These are phyloP conservation scores for Zaprionus lineosus DNA, from an alignment of 2,888 invertebrate species.

Conservation along the genomic window DNA sequence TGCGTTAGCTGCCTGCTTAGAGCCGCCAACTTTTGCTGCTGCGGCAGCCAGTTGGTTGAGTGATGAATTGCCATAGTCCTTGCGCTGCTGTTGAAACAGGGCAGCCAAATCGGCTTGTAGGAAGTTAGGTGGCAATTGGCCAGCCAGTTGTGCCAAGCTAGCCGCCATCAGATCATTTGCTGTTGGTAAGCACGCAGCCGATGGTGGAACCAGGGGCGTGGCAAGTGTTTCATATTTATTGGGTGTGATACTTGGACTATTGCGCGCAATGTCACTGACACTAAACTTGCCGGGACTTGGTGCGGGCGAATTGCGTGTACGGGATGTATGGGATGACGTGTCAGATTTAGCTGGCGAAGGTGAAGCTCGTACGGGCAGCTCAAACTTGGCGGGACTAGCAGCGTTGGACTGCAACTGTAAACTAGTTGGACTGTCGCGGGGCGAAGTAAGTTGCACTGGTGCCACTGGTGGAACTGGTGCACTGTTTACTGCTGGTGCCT, in stretches of 20 bases:
- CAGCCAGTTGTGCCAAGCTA: constrained; percentile 81
- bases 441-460: constrained; percentile 66
- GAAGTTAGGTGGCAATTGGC: constrained; percentile 81
- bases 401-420: constrained; percentile 82
- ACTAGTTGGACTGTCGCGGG: constrained; percentile 82
- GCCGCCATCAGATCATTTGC: constrained; percentile 82
- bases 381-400: constrained; percentile 83
- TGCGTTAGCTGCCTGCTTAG: constrained; percentile 53
- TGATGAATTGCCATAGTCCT: constrained; percentile 81
- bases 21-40: constrained; percentile 80
- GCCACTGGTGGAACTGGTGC: constrained; percentile 14
- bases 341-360: constrained; percentile 86
- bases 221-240: constrained; percentile 78
- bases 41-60: constrained; percentile 81
- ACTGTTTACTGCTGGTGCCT: constrained; percentile 20
- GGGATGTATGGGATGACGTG: constrained; percentile 84
- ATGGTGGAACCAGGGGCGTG: constrained; percentile 56
- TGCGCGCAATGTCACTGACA: constrained; percentile 81
- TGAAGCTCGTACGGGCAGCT: constrained; percentile 85
- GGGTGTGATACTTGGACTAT: constrained; percentile 81
- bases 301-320: constrained; percentile 84
- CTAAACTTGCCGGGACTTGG: constrained; percentile 83
- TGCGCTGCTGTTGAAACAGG: constrained; percentile 80
- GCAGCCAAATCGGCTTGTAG: constrained; percentile 80
- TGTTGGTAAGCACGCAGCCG: constrained; percentile 68